These are phyloP conservation scores for Chrosomus eos DNA, from an alignment of 2,797 vertebrate genomes.

Conservation along the genomic window DNA sequence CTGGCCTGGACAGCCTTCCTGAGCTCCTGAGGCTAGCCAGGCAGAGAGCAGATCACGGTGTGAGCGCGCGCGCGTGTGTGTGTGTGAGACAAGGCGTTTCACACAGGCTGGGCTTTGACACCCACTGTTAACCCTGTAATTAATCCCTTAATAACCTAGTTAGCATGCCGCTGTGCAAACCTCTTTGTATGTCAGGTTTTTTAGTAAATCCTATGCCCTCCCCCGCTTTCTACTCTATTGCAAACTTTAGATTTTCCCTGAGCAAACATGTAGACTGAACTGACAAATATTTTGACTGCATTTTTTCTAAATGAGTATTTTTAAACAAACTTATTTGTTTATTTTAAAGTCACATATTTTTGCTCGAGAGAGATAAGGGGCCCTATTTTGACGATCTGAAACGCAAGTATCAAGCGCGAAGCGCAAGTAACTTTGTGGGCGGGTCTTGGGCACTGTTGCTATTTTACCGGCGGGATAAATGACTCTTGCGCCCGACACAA, in stretches of 20 bases:
- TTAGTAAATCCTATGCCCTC: constrained; percentile 13
- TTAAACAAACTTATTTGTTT: background rate
- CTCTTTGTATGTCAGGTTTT: constrained; percentile 36
- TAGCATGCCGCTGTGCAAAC: constrained; percentile 40
- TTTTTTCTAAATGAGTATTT: background rate
- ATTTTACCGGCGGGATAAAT: too few species aligned
- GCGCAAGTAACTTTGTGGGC: too few species aligned
- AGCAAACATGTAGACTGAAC: background rate
- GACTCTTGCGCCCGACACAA: too few species aligned
- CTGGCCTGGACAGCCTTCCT: constrained; percentile 56
- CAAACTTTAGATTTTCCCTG: constrained; percentile 49
- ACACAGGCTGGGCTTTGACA: constrained; percentile 60
- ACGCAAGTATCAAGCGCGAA: too few species aligned
- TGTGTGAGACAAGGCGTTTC: constrained; percentile 47
- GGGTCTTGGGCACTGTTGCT: too few species aligned
- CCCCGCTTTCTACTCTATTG: background rate
- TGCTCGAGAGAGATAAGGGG: background rate
- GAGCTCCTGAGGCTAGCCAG: constrained; percentile 61
- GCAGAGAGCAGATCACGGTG: constrained; percentile 37
- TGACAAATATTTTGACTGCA: background rate
- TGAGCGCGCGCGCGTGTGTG: constrained; percentile 21
- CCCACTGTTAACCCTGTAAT: constrained; percentile 39
- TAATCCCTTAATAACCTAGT: constrained; percentile 56
- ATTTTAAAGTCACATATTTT: background rate
- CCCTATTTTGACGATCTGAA: too few species aligned